Evolutionary conservation across 2,888 invertebrate genomes (phyloP), one percentile per base, ranked within the genome.

Genomic region (Archips crataeganus): DNA sequence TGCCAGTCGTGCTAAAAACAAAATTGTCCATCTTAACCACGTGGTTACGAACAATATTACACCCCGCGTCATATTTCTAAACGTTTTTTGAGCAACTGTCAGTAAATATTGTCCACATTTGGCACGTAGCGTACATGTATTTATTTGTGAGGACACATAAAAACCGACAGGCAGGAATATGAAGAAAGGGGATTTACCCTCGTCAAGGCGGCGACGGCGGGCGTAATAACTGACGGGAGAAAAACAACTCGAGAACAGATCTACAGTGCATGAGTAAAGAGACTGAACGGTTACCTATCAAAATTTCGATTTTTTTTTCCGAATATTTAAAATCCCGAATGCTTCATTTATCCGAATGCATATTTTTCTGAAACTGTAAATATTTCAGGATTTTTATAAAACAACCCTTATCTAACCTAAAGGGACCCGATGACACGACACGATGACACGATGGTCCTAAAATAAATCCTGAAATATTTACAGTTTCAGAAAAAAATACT

Each of bases 181-280:
- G 90, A 90, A 89, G 90, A 90, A 90, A 91, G 89, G 87, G 91
- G 93, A 91, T 93, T 93, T 91, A 93, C 93, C 93, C 93, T 90
- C 87, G 91, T 93, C 93, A 93, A 85, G 83, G 74, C 75, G 81
- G 80, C 83, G 92, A 90, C 90, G 88, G 87, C 80, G 79, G 77
- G 77, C 81, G 88, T 90, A 90, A 92, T 91, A 90, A 88, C 90
- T 85, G 84, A 79, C 82, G 82, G 84, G 86, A 87, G 89, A 88
- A 87, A 88, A 87, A 86, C 86, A 83, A 84, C 84, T 85, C 84
- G 80, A 82, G 84, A 82, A 81, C 74, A 81, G 80, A 45, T 11
- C 45, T 45, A 39, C 39, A 39, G 39, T 6, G 39, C 39, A 39
- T 39, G 39, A 39, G 39, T 39, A 39, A 39, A 5, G 39, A 39